Evolutionary conservation across 2,797 vertebrate genomes (phyloP).

Genomic region (Dipus sagitta): DNA sequence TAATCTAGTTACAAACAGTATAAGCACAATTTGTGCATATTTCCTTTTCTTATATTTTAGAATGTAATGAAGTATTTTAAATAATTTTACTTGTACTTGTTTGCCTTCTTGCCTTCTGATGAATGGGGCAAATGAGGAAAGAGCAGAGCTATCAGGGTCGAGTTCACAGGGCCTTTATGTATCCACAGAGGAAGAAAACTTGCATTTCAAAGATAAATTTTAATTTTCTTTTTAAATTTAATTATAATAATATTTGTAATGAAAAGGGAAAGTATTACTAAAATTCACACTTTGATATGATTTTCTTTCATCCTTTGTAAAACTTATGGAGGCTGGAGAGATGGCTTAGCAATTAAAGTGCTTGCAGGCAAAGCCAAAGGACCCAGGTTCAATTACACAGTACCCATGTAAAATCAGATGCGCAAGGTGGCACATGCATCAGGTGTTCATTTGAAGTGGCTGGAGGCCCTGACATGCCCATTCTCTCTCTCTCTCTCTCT

Average conservation of each 20-base stretch:
- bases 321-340: no score
- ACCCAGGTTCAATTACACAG: no score
- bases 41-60: not conserved
- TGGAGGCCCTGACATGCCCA: no score
- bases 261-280: not conserved
- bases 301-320: conserved; percentile 11
- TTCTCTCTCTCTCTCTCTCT: no score
- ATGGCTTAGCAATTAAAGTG: no score
- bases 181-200: not conserved
- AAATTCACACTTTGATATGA: not conserved
- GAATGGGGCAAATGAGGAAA: not conserved
- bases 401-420: no score
- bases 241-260: conserved; percentile 2
- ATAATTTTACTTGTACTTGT: not conserved
- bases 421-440: no score
- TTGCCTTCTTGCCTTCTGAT: not conserved
- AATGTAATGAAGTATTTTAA: conserved; percentile 25
- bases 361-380: no score
- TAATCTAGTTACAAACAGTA: not conserved
- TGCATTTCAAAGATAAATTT: not conserved
- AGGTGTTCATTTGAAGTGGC: no score
- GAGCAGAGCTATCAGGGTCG: not conserved
- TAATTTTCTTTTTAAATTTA: conserved; percentile 18
- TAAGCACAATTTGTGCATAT: not conserved
- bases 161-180: not conserved